phyloP scores from a whole-genome alignment of 2,797 vertebrate species.

The Streptopelia turtur region DNA sequence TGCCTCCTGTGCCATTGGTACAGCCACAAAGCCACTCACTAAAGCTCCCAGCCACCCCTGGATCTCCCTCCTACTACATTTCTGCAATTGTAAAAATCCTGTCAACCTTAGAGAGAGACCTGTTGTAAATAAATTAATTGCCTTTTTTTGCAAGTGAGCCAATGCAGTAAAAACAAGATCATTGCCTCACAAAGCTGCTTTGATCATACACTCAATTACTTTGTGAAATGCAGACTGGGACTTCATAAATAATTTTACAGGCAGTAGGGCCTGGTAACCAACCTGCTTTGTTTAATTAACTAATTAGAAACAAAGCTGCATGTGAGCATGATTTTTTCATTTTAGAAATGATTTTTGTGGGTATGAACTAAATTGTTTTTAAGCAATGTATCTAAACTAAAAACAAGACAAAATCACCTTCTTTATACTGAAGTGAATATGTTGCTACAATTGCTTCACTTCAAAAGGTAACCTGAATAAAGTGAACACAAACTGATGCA shows the following conservation, averaged over 20 bases:
- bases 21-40: background rate
- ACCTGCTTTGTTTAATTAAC: conserved; percentile 5
- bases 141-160: background rate
- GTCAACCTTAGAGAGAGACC: background rate
- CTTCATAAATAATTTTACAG: conserved; percentile 4
- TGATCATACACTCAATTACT: background rate
- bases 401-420: background rate
- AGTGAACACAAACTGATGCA: background rate
- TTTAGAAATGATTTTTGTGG: background rate
- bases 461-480: background rate
- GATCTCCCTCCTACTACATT: background rate
- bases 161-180: background rate
- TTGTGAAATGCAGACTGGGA: background rate
- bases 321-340: background rate
- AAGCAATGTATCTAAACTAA: background rate
- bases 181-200: conserved; percentile 21
- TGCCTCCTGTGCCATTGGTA: background rate
- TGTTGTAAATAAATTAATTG: background rate
- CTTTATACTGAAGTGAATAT: background rate
- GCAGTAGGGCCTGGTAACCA: background rate
- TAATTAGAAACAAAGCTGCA: background rate
- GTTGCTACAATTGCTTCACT: background rate
- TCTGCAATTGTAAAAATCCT: background rate
- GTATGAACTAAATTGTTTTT: background rate
- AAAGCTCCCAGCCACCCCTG: background rate